Conservation (phyloP, 2,113 vertebrate species). For the Calcarius ornatus region DNA sequence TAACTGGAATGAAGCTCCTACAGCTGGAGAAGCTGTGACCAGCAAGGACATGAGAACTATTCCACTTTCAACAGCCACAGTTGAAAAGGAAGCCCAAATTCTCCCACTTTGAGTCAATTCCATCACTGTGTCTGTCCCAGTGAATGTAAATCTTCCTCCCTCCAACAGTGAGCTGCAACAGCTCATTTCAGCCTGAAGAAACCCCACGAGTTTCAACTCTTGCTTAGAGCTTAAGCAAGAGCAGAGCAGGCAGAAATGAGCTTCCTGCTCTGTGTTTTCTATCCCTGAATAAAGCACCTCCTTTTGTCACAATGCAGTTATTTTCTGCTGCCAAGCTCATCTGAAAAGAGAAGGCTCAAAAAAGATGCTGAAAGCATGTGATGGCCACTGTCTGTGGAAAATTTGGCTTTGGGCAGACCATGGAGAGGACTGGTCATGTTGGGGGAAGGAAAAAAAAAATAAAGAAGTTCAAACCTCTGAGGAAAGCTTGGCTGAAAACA, state of each 20-base stretch:
- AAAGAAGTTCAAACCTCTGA: neutral
- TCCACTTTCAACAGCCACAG: neutral
- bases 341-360: slow-evolving; percentile 16
- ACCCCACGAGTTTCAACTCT: too few relatives aligned
- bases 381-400: neutral
- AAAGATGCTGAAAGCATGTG: neutral
- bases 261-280: neutral
- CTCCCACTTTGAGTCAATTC: neutral
- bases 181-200: neutral
- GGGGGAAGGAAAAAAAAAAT: neutral
- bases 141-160: neutral
- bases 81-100: neutral
- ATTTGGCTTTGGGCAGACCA: neutral
- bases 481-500: neutral
- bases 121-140: neutral
- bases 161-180: neutral
- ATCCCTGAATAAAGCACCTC: neutral
- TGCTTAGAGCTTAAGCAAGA: neutral
- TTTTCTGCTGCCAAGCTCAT: neutral
- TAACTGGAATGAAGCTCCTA: neutral
- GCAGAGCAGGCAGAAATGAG: neutral
- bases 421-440: neutral
- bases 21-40: neutral
- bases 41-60: neutral
- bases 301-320: neutral